Conservation (phyloP, 1,140 invertebrate species). For the Probaryconus sp. region DNA sequence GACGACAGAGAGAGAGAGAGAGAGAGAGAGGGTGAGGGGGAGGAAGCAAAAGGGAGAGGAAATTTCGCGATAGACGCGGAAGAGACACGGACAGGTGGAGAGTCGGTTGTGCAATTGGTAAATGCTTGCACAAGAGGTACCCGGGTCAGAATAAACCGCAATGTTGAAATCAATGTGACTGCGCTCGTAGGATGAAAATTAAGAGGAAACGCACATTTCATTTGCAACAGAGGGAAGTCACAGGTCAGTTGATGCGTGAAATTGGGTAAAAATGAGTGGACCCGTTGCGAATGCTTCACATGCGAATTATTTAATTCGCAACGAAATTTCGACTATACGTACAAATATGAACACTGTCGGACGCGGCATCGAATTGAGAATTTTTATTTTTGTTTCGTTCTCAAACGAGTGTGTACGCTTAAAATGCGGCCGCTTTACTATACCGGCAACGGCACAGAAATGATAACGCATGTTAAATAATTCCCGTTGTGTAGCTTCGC, state of each 20-base stretch:
- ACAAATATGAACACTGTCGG: slow-evolving; percentile 39
- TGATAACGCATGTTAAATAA: slow-evolving; percentile 39
- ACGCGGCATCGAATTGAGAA: slow-evolving; percentile 43
- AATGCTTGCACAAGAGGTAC: slow-evolving; percentile 53
- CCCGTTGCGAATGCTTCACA: slow-evolving; percentile 26
- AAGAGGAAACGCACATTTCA: slow-evolving; percentile 50
- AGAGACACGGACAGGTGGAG: slow-evolving; percentile 37
- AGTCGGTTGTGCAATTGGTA: slow-evolving; percentile 50
- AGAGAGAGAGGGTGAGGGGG: background rate
- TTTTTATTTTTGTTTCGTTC: background rate
- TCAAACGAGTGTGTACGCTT: slow-evolving; percentile 31
- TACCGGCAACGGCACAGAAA: slow-evolving; percentile 3
- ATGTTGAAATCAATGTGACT: slow-evolving; percentile 49
- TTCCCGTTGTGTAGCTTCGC: slow-evolving; percentile 4
- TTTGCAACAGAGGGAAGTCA: slow-evolving; percentile 44
- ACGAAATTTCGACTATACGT: slow-evolving; percentile 28
- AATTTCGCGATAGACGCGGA: slow-evolving; percentile 21
- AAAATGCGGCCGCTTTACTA: slow-evolving; percentile 23
- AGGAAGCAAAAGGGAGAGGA: background rate
- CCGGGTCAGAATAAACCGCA: slow-evolving; percentile 51
- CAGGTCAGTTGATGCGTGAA: slow-evolving; percentile 63
- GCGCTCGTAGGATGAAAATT: slow-evolving; percentile 55
- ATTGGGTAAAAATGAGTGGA: slow-evolving; percentile 64
- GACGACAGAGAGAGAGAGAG: slow-evolving; percentile 4
- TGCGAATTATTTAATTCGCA: slow-evolving; percentile 42